phyloP scores from a whole-genome alignment of 1,140 invertebrate genomes.

The Metaphire vulgaris region DNA sequence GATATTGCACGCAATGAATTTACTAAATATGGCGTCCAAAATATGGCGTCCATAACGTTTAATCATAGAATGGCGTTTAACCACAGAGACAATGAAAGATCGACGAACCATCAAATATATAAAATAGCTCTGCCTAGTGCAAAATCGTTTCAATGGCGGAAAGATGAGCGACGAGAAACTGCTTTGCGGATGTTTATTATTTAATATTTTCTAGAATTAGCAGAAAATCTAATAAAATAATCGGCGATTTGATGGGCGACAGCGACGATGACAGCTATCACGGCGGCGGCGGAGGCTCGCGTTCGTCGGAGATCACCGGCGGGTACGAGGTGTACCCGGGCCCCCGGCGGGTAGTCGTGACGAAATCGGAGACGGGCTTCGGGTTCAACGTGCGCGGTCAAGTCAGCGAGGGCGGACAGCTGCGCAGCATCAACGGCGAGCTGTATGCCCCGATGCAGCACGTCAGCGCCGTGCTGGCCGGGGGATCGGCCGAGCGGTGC shows the following conservation, averaged over 20 bases:
- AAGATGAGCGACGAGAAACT: too few relatives aligned
- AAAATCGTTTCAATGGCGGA: too few relatives aligned
- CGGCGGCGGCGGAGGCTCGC: too few relatives aligned
- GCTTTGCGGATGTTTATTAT: too few relatives aligned
- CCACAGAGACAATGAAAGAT: too few relatives aligned
- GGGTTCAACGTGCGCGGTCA: constrained; percentile 99
- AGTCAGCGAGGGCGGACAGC: constrained; percentile 96
- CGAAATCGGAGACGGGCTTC: constrained; percentile 95
- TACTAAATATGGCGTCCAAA: too few relatives aligned
- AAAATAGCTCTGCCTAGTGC: too few relatives aligned
- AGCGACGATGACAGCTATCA: not conserved
- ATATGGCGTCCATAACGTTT: too few relatives aligned
- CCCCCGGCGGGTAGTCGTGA: constrained; percentile 82
- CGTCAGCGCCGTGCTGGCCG: constrained; percentile 92
- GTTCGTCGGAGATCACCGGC: not conserved
- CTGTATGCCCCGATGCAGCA: constrained; percentile 97
- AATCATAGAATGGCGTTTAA: too few relatives aligned
- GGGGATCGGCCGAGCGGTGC: constrained; percentile 93
- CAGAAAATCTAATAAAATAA: not conserved
- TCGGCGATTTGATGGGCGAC: not conserved
- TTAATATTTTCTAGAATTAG: too few relatives aligned
- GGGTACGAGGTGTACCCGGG: not conserved
- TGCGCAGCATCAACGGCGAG: constrained; percentile 89
- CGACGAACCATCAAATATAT: too few relatives aligned
- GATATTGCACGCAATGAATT: too few relatives aligned